Conservation (phyloP, 2,888 invertebrate genomes). For the Teinopalpus imperialis region DNA sequence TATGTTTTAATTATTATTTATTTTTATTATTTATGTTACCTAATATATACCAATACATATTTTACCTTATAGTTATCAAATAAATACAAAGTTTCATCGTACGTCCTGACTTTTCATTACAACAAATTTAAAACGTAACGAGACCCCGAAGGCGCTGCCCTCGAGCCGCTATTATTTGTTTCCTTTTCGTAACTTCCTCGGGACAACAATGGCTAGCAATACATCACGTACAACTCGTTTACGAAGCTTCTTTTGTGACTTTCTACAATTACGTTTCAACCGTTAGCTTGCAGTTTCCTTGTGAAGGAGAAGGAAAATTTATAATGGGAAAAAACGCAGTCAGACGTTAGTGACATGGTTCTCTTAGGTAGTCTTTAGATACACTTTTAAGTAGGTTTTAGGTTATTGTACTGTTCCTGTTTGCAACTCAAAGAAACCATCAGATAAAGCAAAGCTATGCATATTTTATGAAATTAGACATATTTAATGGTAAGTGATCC, state of each 20-base stretch:
- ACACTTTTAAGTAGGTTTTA: too few relatives aligned
- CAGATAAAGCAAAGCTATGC: too few relatives aligned
- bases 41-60: too few relatives aligned
- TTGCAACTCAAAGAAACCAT: too few relatives aligned
- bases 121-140: constrained; percentile 19
- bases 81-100: not conserved
- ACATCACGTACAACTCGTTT: constrained; percentile 26
- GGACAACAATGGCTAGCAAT: constrained; percentile 23
- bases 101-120: constrained; percentile 18
- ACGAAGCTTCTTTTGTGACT: constrained; percentile 27
- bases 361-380: too few relatives aligned
- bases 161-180: constrained; percentile 20
- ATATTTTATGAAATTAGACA: too few relatives aligned
- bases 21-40: too few relatives aligned
- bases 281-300: constrained; percentile 17
- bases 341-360: too few relatives aligned
- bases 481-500: too few relatives aligned
- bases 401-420: too few relatives aligned
- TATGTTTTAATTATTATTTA: too few relatives aligned
- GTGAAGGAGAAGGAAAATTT: constrained; percentile 8
- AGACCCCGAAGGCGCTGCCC: constrained; percentile 14
- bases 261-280: constrained; percentile 21
- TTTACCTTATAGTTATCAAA: not conserved
- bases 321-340: too few relatives aligned
- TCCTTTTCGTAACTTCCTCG: constrained; percentile 20